These are phyloP conservation scores for Mastomys coucha DNA, from an alignment of 2,113 vertebrate genomes.

Conservation along the genomic window DNA sequence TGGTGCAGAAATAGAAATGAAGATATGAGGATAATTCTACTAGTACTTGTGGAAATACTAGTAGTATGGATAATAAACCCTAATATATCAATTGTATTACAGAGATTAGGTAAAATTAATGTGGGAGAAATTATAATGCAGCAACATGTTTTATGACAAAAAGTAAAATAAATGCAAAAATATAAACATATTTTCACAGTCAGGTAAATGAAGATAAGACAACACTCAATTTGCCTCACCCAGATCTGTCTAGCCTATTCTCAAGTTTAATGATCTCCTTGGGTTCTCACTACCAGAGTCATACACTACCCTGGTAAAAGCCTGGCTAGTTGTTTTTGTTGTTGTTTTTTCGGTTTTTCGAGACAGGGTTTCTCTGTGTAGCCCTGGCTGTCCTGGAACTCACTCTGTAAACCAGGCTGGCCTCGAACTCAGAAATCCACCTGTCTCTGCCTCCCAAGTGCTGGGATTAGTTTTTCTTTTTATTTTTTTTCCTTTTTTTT, in stretches of 20 bases:
- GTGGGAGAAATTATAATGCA: background rate
- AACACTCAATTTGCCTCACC: constrained; percentile 21
- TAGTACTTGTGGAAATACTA: background rate
- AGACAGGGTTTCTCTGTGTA: no score
- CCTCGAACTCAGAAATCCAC: no score
- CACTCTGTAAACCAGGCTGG: no score
- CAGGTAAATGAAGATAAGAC: background rate
- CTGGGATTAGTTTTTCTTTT: no score
- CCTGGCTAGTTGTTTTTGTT: background rate
- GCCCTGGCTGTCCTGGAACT: no score
- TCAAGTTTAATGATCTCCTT: constrained; percentile 20
- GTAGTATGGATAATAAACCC: background rate
- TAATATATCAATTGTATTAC: background rate
- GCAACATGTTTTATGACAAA: constrained; percentile 25
- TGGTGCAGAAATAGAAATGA: background rate
- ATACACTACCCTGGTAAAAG: constrained; percentile 3
- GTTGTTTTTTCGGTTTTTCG: no score
- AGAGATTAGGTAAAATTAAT: background rate
- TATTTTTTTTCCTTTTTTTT: no score
- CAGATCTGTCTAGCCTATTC: background rate
- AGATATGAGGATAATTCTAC: constrained; percentile 5
- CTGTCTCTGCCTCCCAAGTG: no score
- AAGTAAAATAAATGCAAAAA: constrained; percentile 16
- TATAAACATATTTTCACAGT: constrained; percentile 44
- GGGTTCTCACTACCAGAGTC: background rate